phyloP scores from a whole-genome alignment of 2,888 invertebrate species.

The Andrena camellia region DNA sequence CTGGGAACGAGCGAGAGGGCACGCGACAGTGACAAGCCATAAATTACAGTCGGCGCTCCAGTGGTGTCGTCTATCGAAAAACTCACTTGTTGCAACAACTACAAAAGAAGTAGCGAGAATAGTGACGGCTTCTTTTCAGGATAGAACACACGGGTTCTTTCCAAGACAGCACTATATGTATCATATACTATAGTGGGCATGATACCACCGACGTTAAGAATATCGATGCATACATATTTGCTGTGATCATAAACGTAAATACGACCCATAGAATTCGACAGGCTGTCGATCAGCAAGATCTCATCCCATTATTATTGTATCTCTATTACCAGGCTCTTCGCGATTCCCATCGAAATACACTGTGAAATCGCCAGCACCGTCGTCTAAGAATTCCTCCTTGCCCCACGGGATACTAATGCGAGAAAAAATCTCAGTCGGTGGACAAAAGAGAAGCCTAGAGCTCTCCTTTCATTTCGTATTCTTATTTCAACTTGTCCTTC shows the following conservation, averaged over 20 bases:
- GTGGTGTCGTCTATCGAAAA: no score
- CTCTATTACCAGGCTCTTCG: conserved; percentile 37
- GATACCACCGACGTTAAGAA: no score
- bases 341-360: conserved; percentile 41
- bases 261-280: conserved; percentile 23
- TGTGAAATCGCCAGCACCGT: conserved; percentile 31
- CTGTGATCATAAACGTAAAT: neutral
- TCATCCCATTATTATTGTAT: conserved; percentile 40
- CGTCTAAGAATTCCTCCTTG: conserved; percentile 42
- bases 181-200: no score
- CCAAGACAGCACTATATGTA: no score
- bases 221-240: no score
- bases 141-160: no score
- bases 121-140: no score
- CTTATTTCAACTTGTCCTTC: conserved; percentile 19
- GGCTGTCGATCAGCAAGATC: conserved; percentile 37
- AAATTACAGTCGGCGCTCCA: no score
- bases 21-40: no score
- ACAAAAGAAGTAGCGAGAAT: no score
- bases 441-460: neutral
- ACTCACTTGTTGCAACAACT: no score
- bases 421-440: conserved; percentile 1
- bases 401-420: conserved; percentile 19
- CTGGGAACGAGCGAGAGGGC: no score
- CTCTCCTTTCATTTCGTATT: conserved; percentile 25